Evolutionary conservation across 1,140 invertebrate genomes (phyloP), one percentile per base, ranked within the genome.

Genomic region (Drosophila guanche): DNA sequence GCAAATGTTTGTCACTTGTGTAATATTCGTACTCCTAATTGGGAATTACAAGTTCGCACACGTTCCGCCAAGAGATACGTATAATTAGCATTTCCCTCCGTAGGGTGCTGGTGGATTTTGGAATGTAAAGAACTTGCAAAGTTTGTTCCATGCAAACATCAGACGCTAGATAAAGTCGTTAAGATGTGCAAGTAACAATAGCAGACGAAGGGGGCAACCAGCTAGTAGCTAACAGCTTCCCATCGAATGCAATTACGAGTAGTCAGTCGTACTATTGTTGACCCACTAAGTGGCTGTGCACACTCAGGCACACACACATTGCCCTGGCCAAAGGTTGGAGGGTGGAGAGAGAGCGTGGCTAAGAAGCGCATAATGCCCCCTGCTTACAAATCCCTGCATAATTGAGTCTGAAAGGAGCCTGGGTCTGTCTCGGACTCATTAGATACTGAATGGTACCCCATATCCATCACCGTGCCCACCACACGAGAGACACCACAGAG

Each of bases 1-100:
- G 25, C 77, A 86, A 81, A 86, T 86, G 81, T 85, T 85, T 85
- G 76, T 77, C 67, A 55, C 51, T 74, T 60, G 76, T 61, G 62
- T 66, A 58, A 74, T 56, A 76, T 60, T 77, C 60, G 53, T 85
- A 73, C 56, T 74, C 60, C 54, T 85, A 86, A 85, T 86, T 86
- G 69, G 81, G 69, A 73, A 80, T 77, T 86, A 60, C 67, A 46
- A 66, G 71, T 57, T 63, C 45, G 58, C 60, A 78, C 59, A 78
- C 69, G 76, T 69, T 70, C 67, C 54, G 50, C 71, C 20, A 40
- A 54, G 51, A 74, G 70, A 74, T 74, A 65, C 71, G 76, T 75
- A 62, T 75, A 75, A 75, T 75, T 75, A 58, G 76, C 70, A 68
- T 69, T 69, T 55, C 27, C 23, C 29, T 1, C 5, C 27, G 22